Evolutionary conservation across 92 coral and sea anemone genomes (phyloP).

Genomic region (Bergia sp.): DNA sequence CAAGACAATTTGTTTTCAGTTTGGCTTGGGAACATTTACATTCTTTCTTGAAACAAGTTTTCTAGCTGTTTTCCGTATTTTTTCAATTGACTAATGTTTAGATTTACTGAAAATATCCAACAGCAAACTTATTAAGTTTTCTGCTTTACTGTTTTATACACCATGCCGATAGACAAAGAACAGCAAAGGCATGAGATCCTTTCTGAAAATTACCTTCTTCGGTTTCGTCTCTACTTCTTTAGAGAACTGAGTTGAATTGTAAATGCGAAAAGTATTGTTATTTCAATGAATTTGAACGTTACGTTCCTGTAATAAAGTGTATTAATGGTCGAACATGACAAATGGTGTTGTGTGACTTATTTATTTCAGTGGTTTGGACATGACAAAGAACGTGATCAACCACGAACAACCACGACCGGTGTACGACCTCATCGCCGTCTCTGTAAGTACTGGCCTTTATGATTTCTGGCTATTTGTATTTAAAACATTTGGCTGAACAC

Average conservation of each 20-base stretch:
- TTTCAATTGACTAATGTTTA: too few species aligned
- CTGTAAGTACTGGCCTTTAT: slow-evolving; percentile 67
- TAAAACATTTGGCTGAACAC: neutral
- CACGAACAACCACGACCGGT: slow-evolving; percentile 75
- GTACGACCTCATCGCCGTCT: slow-evolving; percentile 92
- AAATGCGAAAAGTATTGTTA: too few species aligned
- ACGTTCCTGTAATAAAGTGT: too few species aligned
- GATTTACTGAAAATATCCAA: too few species aligned
- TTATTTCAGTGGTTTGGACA: slow-evolving; percentile 81
- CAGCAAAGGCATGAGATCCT: neutral
- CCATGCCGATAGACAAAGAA: neutral
- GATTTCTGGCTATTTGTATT: neutral
- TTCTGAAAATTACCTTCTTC: neutral
- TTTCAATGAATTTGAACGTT: neutral
- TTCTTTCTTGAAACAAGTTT: too few species aligned
- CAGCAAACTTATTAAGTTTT: too few species aligned
- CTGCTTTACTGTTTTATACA: neutral
- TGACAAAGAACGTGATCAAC: slow-evolving; percentile 79
- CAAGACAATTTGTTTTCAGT: too few species aligned
- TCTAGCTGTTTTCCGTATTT: too few species aligned
- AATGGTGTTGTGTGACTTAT: neutral
- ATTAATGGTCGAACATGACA: neutral
- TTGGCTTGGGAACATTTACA: too few species aligned
- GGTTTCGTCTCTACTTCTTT: too few species aligned
- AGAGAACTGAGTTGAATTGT: too few species aligned